Conservation (phyloP, 2,113 vertebrate species). For the Hipposideros armiger region DNA sequence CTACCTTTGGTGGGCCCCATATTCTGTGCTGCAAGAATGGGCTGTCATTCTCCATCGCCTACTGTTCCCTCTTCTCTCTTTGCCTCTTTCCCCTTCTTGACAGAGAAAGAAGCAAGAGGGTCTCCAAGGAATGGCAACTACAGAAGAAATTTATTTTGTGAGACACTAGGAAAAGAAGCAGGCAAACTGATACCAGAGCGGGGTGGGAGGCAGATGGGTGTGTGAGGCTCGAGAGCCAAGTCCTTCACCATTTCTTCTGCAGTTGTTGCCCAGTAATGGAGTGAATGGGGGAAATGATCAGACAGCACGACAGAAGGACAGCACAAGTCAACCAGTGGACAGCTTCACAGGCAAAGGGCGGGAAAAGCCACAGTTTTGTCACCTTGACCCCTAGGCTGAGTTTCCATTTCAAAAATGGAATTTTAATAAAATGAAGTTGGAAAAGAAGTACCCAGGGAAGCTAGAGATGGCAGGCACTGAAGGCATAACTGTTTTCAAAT, state of each 20-base stretch:
- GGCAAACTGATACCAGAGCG: conserved; percentile 21
- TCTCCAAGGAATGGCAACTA: conserved; percentile 70
- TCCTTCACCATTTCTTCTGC: conserved; percentile 67
- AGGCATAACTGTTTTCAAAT: conserved; percentile 76
- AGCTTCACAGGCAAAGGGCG: conserved; percentile 52
- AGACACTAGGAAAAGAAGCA: conserved; percentile 57
- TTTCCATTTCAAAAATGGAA: conserved; percentile 55
- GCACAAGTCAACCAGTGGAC: conserved; percentile 62
- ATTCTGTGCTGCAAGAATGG: conserved; percentile 67
- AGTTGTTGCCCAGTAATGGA: conserved; percentile 72
- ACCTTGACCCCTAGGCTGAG: conserved; percentile 8
- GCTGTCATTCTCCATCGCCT: conserved; percentile 65
- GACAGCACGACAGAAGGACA: conserved; percentile 71
- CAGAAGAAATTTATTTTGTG: conserved; percentile 70
- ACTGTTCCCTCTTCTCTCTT: conserved; percentile 71
- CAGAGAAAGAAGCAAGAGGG: conserved; percentile 72
- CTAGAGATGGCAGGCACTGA: conserved; percentile 2
- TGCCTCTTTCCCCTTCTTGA: conserved; percentile 77
- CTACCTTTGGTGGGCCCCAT: conserved; percentile 59
- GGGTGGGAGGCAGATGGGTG: not conserved
- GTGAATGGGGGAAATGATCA: conserved; percentile 42
- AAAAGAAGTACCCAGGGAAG: not conserved
- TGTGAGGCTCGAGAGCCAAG: conserved; percentile 40
- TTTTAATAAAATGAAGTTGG: not conserved
- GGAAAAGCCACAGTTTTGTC: conserved; percentile 38